These are phyloP conservation scores for Hetaerina americana DNA, from an alignment of 1,140 invertebrate species.

Conservation along the genomic window DNA sequence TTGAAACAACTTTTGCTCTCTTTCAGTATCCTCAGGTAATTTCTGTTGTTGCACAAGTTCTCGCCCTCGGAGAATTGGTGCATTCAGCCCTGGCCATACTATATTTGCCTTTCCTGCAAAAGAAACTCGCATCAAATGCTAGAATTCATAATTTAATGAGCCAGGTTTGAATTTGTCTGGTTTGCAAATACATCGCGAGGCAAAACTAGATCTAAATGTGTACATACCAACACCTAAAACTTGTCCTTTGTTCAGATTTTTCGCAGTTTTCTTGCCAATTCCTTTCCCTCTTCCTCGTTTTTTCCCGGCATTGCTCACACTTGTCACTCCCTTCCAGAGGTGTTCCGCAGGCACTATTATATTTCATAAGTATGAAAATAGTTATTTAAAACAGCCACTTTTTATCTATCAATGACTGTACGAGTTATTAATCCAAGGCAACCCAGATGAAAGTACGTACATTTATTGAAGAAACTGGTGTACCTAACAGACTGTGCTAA, in stretches of 20 bases:
- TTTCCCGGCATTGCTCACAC: conserved; percentile 89
- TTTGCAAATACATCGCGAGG: too few relatives aligned
- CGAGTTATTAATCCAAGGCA: not conserved
- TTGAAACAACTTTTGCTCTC: conserved; percentile 53
- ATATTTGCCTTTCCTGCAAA: conserved; percentile 57
- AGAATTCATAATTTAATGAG: conserved; percentile 9
- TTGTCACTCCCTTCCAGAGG: conserved; percentile 88
- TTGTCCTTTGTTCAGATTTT: conserved; percentile 85
- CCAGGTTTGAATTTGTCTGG: too few relatives aligned
- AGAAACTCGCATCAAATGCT: conserved; percentile 3
- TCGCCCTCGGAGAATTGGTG: conserved; percentile 62
- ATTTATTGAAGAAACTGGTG: conserved; percentile 38
- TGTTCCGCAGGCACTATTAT: conserved; percentile 55
- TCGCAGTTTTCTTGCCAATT: conserved; percentile 49
- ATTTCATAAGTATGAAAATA: conserved; percentile 5
- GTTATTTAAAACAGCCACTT: conserved; percentile 3
- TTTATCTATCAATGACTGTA: conserved; percentile 1
- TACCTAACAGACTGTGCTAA: conserved; percentile 22
- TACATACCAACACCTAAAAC: conserved; percentile 63
- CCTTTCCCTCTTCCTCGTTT: conserved; percentile 88
- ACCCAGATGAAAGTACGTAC: conserved; percentile 21
- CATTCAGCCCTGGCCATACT: conserved; percentile 83
- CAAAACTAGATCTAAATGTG: not conserved
- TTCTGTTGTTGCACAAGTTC: conserved; percentile 56
- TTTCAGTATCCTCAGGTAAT: conserved; percentile 55